Evolutionary conservation across 2,113 vertebrate genomes (phyloP), one percentile per base, ranked within the genome.

Genomic region (Mus spicilegus): DNA sequence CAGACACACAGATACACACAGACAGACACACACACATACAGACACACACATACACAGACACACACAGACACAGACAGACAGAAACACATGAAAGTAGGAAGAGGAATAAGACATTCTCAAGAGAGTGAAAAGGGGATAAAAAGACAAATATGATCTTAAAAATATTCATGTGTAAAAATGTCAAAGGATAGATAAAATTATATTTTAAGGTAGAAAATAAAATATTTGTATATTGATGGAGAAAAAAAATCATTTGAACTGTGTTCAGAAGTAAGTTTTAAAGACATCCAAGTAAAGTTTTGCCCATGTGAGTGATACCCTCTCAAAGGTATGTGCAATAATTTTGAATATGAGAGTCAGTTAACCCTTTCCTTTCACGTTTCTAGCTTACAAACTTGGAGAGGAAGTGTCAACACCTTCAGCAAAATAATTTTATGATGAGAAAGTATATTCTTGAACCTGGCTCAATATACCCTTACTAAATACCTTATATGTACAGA

Each of bases 391-490:
- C 98, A 89, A 99, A 99, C 13, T 98, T 99, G 98, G 99, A 99
- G 97, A 99, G 99, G 98, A 99, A 99, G 95, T 99, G 99, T 99
- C 99, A 99, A 91, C 99, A 99, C 95, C 98, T 99, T 97, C 99
- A 99, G 95, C 99, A 99, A 98, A 99, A 99, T 98, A 99, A 99
- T 98, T 99, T 99, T 97, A 99, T 99, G 73, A 99, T 99, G 99
- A 99, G 99, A 98, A 99, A 99, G 96, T 99, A 99, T 99, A 99
- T 99, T 99, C 99, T 99, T 99, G 98, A 97, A 97, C 98, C 97
- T 99, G 46, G 28, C 14, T 63, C 14, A 67, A 93, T 22, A 78
- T 16, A 46, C 8, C 87, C 3, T 90, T 75, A 75, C 13, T 56
- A 77, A 42, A 42, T 42, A 42, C 5, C 61, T 89, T 87, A 85